Evolutionary conservation across 2,113 vertebrate species (phyloP), one percentile per base, ranked within the genome.

Genomic region (Scophthalmus maximus): DNA sequence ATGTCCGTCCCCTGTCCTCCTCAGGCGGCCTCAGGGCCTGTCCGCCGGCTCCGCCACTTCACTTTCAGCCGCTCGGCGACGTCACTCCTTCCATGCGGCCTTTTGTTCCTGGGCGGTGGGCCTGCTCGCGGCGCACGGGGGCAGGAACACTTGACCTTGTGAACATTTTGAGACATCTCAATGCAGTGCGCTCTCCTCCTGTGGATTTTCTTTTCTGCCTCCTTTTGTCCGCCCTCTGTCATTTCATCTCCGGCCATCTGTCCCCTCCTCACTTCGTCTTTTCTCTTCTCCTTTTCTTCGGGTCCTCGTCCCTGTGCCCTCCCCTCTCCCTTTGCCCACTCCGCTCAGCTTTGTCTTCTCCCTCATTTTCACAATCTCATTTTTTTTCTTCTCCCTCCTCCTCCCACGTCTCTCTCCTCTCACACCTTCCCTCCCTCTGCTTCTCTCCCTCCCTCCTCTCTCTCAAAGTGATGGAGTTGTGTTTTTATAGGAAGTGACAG

Each of bases 401-500:
- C 20, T 30, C 6, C 15, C 40, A 6, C 15, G 30, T 26, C 34
- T 36, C 42, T 51, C 36, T 18, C 52, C 22, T 51, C 59, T 26
- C 46, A 15, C 7, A 15, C 2, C 47, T 38, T 18, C 44, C 55
- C 26, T 23, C 62, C 62, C 52, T 29, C 25, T 34, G 49, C 57
- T 42, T 62, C 52, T 51, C 32, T 29, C 46, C 53, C 58, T 44
- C 32, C 14, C 20, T 9, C 57, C 30, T 14, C 20, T 15, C 42
- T 29, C 50, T 65, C 67, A 76, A 36, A 82, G 65, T 91, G 90
- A 92, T 89, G 79, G 82, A 91, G 79, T 50, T 79, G 67, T 83
- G 81, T 85, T 89, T 88, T 84, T 82, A 91, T 86, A 81, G 40
- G 59, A 85, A 88, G 87, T 89, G 91, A 91, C 88, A 90, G 78